Evolutionary conservation across 1,140 invertebrate genomes (phyloP).

Genomic region (Oncopeltus fasciatus): DNA sequence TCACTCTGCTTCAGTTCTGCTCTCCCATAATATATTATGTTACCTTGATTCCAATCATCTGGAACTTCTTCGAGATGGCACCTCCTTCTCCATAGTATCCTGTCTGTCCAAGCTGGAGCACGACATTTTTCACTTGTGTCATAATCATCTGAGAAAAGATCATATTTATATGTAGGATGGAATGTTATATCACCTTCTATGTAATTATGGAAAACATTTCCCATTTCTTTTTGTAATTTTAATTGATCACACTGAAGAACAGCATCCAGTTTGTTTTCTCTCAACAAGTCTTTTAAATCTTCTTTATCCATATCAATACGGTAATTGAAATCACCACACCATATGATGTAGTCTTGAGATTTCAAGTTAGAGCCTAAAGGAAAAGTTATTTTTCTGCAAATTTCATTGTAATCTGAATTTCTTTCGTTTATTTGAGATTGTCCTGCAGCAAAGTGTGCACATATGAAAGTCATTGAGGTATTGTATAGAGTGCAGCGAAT

Average conservation of each 20-base stretch:
- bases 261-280: slow-evolving; percentile 57
- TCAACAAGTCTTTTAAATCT: slow-evolving; percentile 76
- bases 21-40: slow-evolving; percentile 74
- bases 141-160: slow-evolving; percentile 96
- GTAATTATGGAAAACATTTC: slow-evolving; percentile 89
- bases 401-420: slow-evolving; percentile 92
- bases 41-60: slow-evolving; percentile 56
- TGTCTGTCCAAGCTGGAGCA: slow-evolving; percentile 95
- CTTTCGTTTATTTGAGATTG: slow-evolving; percentile 48
- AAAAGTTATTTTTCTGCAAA: slow-evolving; percentile 53
- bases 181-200: slow-evolving; percentile 83
- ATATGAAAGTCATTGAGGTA: slow-evolving; percentile 73
- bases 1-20: slow-evolving; percentile 96
- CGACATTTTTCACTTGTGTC: slow-evolving; percentile 97
- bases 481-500: slow-evolving; percentile 82
- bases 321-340: slow-evolving; percentile 99
- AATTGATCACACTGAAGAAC: slow-evolving; percentile 85
- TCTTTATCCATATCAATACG: slow-evolving; percentile 91
- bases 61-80: slow-evolving; percentile 42
- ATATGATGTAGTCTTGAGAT: slow-evolving; percentile 96
- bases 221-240: slow-evolving; percentile 56
- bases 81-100: slow-evolving; percentile 79
- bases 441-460: slow-evolving; percentile 21
- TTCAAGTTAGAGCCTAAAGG: slow-evolving; percentile 51
- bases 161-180: slow-evolving; percentile 97